Conservation (phyloP, 2,113 vertebrate species). For the Odontesthes bonariensis region DNA sequence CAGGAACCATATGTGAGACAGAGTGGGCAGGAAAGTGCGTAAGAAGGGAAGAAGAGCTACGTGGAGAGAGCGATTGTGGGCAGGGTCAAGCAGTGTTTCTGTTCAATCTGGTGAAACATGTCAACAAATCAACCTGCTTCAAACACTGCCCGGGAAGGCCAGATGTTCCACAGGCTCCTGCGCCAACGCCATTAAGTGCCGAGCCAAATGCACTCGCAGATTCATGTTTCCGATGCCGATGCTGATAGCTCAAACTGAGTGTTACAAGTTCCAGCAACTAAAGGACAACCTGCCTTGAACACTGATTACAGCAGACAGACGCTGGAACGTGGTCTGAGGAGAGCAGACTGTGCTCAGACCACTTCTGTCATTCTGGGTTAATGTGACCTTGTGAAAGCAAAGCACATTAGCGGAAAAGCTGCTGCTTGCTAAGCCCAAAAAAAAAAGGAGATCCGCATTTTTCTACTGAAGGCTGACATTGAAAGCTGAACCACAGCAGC, state of each 20-base stretch:
- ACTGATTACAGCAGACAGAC: constrained; percentile 65
- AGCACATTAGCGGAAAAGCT: constrained; percentile 45
- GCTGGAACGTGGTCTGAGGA: constrained; percentile 51
- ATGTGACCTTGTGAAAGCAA: constrained; percentile 62
- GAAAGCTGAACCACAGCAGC: constrained; percentile 24
- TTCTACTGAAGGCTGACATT: constrained; percentile 6
- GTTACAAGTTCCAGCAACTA: constrained; percentile 72
- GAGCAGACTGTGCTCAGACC: constrained; percentile 46
- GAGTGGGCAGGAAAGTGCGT: background rate
- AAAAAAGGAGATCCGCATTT: background rate
- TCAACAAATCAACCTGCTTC: constrained; percentile 61
- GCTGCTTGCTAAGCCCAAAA: constrained; percentile 15
- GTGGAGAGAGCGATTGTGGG: constrained; percentile 19
- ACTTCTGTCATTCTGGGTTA: constrained; percentile 49
- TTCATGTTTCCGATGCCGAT: constrained; percentile 68
- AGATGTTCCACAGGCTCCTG: constrained; percentile 74
- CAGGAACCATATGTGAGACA: background rate
- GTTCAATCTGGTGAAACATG: constrained; percentile 52
- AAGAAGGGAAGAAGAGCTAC: background rate
- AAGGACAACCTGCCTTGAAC: constrained; percentile 53
- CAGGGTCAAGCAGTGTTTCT: constrained; percentile 17
- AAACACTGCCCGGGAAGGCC: constrained; percentile 65
- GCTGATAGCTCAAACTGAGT: constrained; percentile 77
- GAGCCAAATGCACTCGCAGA: constrained; percentile 74
- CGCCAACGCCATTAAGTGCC: constrained; percentile 72